Conservation (phyloP, 2,113 vertebrate genomes). For the Isichthys henryi region DNA sequence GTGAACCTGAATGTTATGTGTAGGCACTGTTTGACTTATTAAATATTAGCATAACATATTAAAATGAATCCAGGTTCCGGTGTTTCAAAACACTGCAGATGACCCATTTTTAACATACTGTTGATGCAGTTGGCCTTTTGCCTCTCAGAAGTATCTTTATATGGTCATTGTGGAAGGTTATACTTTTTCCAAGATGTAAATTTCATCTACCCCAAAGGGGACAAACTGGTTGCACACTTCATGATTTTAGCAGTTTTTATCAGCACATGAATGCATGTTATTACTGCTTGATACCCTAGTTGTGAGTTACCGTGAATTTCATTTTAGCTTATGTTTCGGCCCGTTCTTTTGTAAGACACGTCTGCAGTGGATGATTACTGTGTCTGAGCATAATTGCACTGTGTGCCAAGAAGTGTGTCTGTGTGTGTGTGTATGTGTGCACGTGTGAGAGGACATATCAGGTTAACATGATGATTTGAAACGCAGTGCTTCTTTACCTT, state of each 20-base stretch:
- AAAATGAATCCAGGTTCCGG: neutral
- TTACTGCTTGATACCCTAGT: neutral
- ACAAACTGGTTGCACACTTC: neutral
- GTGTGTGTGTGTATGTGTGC: neutral
- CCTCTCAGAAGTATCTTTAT: neutral
- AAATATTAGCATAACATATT: neutral
- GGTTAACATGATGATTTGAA: neutral
- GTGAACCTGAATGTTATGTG: neutral
- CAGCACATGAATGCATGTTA: neutral
- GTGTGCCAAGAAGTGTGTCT: neutral
- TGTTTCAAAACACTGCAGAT: neutral
- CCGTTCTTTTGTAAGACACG: neutral
- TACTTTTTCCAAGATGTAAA: neutral
- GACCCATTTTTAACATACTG: neutral
- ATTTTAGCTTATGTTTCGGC: neutral
- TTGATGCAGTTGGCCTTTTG: neutral
- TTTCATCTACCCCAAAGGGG: neutral
- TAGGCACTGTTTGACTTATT: neutral
- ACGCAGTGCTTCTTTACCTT: constrained; percentile 12
- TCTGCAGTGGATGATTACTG: neutral
- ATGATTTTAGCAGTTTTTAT: neutral
- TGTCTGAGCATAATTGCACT: neutral
- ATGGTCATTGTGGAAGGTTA: neutral
- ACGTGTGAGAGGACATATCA: neutral
- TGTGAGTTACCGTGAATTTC: neutral